A percentile compares a stretch with the other conserved stretches of the same genome.
Conservation (phyloP, 2,797 vertebrate genomes). For the Ctenopoma kingsleyae region DNA sequence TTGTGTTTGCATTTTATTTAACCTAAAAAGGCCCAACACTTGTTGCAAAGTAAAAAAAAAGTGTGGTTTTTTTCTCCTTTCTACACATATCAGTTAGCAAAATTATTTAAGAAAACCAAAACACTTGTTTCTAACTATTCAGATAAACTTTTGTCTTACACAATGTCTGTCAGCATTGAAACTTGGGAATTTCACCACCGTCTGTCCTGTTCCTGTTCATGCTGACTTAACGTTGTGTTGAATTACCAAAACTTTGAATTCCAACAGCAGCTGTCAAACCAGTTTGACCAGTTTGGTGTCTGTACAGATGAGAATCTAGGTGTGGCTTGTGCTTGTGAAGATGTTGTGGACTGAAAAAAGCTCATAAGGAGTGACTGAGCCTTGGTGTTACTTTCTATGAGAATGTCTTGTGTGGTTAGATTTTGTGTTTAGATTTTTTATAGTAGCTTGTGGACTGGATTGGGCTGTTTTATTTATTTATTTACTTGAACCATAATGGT, state of each 20-base stretch:
- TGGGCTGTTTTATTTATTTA: slow-evolving; percentile 1
- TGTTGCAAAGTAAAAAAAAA: neutral
- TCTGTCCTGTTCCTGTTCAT: slow-evolving; percentile 6
- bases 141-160: neutral
- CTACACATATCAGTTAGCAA: neutral
- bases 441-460: slow-evolving; percentile 20
- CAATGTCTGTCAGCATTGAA: slow-evolving; percentile 20
- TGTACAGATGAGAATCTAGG: slow-evolving; percentile 59
- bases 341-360: slow-evolving; percentile 65
- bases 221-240: slow-evolving; percentile 17
- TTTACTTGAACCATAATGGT: slow-evolving; percentile 59
- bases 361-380: slow-evolving; percentile 54
- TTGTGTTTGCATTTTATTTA: neutral
- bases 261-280: slow-evolving; percentile 40
- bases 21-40: neutral
- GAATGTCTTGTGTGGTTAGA: slow-evolving; percentile 3
- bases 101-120: neutral
- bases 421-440: slow-evolving; percentile 9
- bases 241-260: slow-evolving; percentile 41
- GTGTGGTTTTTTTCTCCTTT: neutral
- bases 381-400: slow-evolving; percentile 25
- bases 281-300: slow-evolving; percentile 71
- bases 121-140: neutral
- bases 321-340: slow-evolving; percentile 51
- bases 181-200: slow-evolving; percentile 12